Percentiles rank a stretch among this genome's conserved stretches.
Evolutionary conservation across 1,140 invertebrate genomes (phyloP).

Genomic region (Oncopodura yosiiana): DNA sequence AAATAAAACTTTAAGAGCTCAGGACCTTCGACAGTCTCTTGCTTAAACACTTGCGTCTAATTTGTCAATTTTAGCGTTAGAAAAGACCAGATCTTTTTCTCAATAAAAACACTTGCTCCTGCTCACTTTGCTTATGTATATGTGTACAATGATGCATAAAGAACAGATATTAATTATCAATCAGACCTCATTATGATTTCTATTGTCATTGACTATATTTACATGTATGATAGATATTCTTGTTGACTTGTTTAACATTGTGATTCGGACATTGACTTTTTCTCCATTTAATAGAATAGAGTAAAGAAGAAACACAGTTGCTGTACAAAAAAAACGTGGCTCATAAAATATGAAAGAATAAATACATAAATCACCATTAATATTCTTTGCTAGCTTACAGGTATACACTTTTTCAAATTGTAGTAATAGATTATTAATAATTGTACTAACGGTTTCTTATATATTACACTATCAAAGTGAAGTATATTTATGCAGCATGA

Average conservation of each 20-base stretch:
- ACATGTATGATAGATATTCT: neutral
- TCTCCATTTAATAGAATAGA: neutral
- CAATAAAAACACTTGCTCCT: conserved; percentile 4
- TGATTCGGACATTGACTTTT: conserved; percentile 22
- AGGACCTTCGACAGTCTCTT: neutral
- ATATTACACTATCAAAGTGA: too few species aligned
- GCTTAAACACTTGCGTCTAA: neutral
- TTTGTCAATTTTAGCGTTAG: neutral
- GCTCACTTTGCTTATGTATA: neutral
- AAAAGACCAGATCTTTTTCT: neutral
- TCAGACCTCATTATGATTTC: neutral
- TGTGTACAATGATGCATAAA: neutral
- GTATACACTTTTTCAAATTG: too few species aligned
- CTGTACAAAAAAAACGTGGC: neutral
- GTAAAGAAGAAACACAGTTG: neutral
- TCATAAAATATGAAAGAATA: neutral
- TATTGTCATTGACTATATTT: neutral
- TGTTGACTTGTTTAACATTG: conserved; percentile 22
- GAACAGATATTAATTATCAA: neutral
- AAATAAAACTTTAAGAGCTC: neutral
- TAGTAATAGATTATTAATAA: neutral
- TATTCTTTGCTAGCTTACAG: neutral
- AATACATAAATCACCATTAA: neutral
- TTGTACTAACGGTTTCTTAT: neutral
- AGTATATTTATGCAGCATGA: too few species aligned